Conservation (phyloP, 1,140 invertebrate genomes). For the Heliconius himera region DNA sequence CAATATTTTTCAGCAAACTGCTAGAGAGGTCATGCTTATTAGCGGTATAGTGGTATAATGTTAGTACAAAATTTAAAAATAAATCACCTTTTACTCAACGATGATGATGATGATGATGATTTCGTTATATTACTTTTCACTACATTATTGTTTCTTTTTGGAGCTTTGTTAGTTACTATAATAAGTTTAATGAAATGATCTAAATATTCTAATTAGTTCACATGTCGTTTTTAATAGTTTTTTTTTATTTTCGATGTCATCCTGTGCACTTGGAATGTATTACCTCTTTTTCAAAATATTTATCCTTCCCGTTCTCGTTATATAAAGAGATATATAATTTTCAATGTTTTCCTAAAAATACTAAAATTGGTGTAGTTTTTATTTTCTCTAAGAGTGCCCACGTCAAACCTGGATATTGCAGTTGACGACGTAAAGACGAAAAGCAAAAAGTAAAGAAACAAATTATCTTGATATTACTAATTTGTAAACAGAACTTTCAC, state of each 20-base stretch:
- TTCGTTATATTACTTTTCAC: background rate
- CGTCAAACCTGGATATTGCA: background rate
- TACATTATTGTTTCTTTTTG: no score
- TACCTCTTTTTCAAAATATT: no score
- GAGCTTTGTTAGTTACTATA: no score
- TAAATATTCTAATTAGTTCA: no score
- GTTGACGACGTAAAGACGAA: background rate
- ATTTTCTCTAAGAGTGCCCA: no score
- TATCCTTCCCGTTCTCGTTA: no score
- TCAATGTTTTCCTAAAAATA: background rate
- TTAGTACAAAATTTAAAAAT: background rate
- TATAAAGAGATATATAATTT: no score
- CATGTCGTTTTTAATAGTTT: background rate
- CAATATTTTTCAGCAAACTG: conserved; percentile 10
- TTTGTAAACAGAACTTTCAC: background rate
- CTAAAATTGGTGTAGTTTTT: no score
- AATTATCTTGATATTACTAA: background rate
- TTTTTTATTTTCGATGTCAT: background rate
- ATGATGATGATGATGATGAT: background rate
- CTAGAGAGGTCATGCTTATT: background rate
- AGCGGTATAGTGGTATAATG: background rate
- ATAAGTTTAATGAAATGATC: no score
- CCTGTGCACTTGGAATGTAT: background rate
- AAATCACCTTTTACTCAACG: background rate
- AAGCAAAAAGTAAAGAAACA: background rate